Evolutionary conservation across 1,140 invertebrate species (phyloP), one percentile per base, ranked within the genome.

Genomic region (Periplaneta americana): DNA sequence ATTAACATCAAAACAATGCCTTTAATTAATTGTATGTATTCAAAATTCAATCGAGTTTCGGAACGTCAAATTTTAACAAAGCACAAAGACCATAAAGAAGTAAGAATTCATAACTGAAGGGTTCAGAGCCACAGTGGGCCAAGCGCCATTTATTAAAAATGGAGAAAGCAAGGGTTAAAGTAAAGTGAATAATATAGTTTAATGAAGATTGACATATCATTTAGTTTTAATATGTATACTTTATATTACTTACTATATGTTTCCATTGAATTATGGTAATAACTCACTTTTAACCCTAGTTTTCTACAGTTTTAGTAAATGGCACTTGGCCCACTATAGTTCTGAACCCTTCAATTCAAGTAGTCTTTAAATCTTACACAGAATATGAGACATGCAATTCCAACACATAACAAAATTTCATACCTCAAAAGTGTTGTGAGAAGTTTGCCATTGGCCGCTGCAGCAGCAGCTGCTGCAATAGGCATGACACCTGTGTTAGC

Each of bases 401-500:
- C 22, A 39, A 39, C 18, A 39, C 18, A 17, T 17, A 4, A 39
- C 11, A n/a, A 22, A 18, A 31, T 35, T 8, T 34, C 13, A 84
- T 88, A 85, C 83, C 81, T 76, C 8, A 83, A 79, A 34, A 84
- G 74, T 15, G 83, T 83, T 66, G 82, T 82, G n/a, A 85, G 81
- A n/a, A 84, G 75, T 83, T 83, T 84, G 33, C 83, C 77, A 75
- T 82, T 83, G 15, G 82, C 82, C 57, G 81, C 80, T 75, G 82
- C 80, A 10, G 83, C 88, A 75, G 85, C 86, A n/a, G 48, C 48
- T n/a, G 48, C 48, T 66, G 48, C 48, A 37, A 87, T 83, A 1
- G 87, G 85, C 32, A 88, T 87, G 75, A 88, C 85, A 22, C 90
- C 89, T 11, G 89, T 87, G 31, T 86, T 85, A 10, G 91, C 91